Percentiles rank a stretch among this genome's conserved stretches.
Conservation (phyloP, 2,113 vertebrate species). For the Cyanoderma ruficeps region DNA sequence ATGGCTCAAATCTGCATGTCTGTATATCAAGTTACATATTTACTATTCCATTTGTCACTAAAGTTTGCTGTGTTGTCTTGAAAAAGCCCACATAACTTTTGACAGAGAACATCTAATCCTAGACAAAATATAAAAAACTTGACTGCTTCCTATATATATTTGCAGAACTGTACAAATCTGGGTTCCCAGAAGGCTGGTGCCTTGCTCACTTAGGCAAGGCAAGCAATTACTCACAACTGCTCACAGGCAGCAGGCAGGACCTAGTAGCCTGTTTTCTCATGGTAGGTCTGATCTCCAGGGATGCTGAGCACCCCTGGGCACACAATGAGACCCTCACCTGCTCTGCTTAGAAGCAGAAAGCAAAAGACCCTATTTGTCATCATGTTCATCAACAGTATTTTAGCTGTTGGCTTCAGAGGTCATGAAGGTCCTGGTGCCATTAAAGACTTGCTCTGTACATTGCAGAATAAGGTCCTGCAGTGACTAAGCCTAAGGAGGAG, state of each 20-base stretch:
- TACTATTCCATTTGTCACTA: conserved; percentile 24
- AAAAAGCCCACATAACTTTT: conserved; percentile 13
- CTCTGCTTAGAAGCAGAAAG: background rate
- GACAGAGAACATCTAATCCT: conserved; percentile 18
- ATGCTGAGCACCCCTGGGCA: background rate
- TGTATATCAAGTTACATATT: background rate
- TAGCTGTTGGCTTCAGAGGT: background rate
- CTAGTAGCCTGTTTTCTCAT: background rate
- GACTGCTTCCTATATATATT: conserved; percentile 1
- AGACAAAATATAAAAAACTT: conserved; percentile 7
- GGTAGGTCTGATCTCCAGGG: background rate
- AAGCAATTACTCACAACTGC: background rate
- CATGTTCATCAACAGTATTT: background rate
- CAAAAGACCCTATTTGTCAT: background rate
- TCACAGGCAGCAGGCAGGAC: background rate
- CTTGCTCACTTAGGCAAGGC: background rate
- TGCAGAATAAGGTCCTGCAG: background rate
- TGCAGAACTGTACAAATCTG: conserved; percentile 18
- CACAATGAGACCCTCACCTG: background rate
- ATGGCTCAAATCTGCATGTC: background rate
- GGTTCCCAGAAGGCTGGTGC: background rate
- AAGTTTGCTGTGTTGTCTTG: conserved; percentile 18
- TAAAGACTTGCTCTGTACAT: background rate
- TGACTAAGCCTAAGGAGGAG: background rate
- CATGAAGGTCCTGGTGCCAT: background rate